phyloP scores from a whole-genome alignment of 2,888 invertebrate species.

The Clostera curtula region DNA sequence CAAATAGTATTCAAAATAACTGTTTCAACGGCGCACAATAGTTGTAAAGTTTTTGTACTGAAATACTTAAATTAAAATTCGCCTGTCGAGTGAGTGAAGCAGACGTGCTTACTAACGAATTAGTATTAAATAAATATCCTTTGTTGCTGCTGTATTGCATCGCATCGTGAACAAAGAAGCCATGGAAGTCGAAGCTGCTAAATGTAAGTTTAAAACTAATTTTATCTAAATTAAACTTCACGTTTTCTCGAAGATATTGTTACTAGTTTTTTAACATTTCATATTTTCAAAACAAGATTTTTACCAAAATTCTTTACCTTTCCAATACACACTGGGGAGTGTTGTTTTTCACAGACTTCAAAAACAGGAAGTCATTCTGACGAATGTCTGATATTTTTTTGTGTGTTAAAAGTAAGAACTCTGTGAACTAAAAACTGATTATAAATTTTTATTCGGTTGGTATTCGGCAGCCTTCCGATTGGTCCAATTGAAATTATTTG shows the following conservation, averaged over 20 bases:
- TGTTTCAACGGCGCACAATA: constrained; percentile 42
- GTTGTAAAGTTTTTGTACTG: constrained; percentile 31
- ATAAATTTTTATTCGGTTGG: too few species aligned
- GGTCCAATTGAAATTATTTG: too few species aligned
- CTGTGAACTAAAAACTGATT: too few species aligned
- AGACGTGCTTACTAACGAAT: constrained; percentile 31
- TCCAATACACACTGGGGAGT: too few species aligned
- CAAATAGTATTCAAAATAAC: constrained; percentile 43
- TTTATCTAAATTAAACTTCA: too few species aligned
- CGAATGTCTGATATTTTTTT: too few species aligned
- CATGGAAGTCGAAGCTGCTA: constrained; percentile 60
- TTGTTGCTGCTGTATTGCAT: constrained; percentile 17
- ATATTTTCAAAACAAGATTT: constrained; percentile 2
- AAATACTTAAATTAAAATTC: constrained; percentile 29
- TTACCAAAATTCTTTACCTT: constrained; percentile 5
- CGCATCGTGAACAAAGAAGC: constrained; percentile 23
- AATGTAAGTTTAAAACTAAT: constrained; percentile 46
- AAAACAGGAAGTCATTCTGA: too few species aligned
- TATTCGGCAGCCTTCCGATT: too few species aligned
- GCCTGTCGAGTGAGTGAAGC: constrained; percentile 28
- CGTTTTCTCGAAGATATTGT: too few species aligned
- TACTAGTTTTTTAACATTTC: constrained; percentile 2
- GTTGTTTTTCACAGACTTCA: too few species aligned
- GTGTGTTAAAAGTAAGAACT: too few species aligned
- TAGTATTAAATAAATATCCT: constrained; percentile 14